A percentile compares a stretch with the other conserved stretches of the same genome.
These are phyloP conservation scores for Caenorhabditis macrosperma DNA, from an alignment of 2,888 invertebrate species.

Conservation along the genomic window DNA sequence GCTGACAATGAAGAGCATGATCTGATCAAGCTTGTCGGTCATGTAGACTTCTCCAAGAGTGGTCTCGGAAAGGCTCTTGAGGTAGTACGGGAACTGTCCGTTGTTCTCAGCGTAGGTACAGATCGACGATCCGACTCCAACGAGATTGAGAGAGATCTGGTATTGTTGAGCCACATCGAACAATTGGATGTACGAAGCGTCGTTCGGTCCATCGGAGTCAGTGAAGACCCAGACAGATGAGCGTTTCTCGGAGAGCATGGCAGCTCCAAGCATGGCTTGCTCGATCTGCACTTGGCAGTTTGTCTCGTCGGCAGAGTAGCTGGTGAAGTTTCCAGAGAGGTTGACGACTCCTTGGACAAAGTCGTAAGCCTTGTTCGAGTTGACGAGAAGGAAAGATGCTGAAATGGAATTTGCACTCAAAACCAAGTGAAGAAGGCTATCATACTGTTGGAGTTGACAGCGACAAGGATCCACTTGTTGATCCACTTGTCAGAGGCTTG, in stretches of 20 bases:
- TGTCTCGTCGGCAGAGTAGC: slow-evolving; percentile 49
- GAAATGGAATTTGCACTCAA: slow-evolving; percentile 12
- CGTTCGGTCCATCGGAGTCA: slow-evolving; percentile 68
- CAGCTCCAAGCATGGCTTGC: slow-evolving; percentile 61
- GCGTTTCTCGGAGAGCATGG: slow-evolving; percentile 55
- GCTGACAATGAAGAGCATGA: slow-evolving; percentile 68
- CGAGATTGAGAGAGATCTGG: slow-evolving; percentile 53
- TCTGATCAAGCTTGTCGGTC: slow-evolving; percentile 57
- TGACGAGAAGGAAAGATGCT: slow-evolving; percentile 45
- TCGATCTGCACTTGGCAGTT: slow-evolving; percentile 66
- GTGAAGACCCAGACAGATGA: slow-evolving; percentile 73
- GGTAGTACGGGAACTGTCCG: slow-evolving; percentile 56
- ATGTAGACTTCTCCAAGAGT: slow-evolving; percentile 63
- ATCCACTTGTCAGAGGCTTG: slow-evolving; percentile 68
- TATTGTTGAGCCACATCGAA: slow-evolving; percentile 54
- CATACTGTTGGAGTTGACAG: slow-evolving; percentile 61
- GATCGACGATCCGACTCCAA: slow-evolving; percentile 55
- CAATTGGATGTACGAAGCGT: slow-evolving; percentile 35
- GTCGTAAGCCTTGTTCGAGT: slow-evolving; percentile 48
- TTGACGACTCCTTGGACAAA: slow-evolving; percentile 63
- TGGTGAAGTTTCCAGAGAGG: slow-evolving; percentile 58
- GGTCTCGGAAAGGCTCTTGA: slow-evolving; percentile 46
- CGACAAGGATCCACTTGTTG: slow-evolving; percentile 66
- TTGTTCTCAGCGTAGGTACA: slow-evolving; percentile 50
- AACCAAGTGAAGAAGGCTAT: background rate